Conservation (phyloP, 2,888 invertebrate species). For the Thera obeliscata region DNA sequence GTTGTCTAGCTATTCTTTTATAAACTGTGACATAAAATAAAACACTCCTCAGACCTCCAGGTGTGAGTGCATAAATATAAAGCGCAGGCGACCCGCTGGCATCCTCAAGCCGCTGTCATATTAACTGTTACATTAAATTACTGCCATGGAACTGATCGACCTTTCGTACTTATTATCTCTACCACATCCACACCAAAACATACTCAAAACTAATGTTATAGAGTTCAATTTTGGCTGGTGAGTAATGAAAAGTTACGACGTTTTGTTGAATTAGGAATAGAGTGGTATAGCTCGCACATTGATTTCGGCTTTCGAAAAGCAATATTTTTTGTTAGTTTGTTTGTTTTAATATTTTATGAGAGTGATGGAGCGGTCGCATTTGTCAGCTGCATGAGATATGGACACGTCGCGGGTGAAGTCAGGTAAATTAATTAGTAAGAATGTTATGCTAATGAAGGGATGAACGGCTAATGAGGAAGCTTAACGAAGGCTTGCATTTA, state of each 20-base stretch:
- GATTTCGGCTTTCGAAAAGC: constrained; percentile 83
- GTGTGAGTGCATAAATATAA: constrained; percentile 84
- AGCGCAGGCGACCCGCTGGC: constrained; percentile 81
- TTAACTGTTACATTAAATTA: constrained; percentile 85
- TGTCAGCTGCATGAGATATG: constrained; percentile 81
- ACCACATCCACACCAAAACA: constrained; percentile 44
- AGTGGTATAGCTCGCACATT: constrained; percentile 78
- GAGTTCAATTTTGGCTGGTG: constrained; percentile 36
- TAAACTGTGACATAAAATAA: constrained; percentile 57
- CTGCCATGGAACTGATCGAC: constrained; percentile 74
- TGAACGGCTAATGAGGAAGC: constrained; percentile 58
- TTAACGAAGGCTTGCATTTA: constrained; percentile 24
- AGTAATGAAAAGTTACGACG: constrained; percentile 38
- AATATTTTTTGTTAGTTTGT: constrained; percentile 82
- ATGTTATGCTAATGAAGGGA: constrained; percentile 75
- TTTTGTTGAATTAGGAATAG: constrained; percentile 44
- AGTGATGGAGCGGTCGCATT: constrained; percentile 82
- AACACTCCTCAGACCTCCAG: constrained; percentile 80
- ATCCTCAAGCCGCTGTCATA: constrained; percentile 83
- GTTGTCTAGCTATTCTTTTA: neutral
- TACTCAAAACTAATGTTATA: constrained; percentile 36
- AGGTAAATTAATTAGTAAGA: constrained; percentile 77
- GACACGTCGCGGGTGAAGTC: constrained; percentile 64
- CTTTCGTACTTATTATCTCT: constrained; percentile 70
- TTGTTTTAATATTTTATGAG: constrained; percentile 84